These are phyloP conservation scores for Drosophila navojoa DNA, from an alignment of 1,140 invertebrate genomes.

Conservation along the genomic window DNA sequence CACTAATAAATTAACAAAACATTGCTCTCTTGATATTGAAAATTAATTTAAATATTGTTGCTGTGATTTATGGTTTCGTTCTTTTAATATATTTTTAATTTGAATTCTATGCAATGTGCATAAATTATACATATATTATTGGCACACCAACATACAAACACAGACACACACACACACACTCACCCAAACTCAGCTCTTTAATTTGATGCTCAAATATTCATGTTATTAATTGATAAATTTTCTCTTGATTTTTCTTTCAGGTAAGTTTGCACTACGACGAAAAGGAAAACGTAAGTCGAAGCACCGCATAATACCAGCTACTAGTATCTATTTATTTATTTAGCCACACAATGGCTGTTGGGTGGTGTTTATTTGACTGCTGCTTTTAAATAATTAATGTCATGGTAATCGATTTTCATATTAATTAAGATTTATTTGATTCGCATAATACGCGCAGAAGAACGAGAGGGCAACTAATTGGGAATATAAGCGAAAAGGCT, in stretches of 20 bases:
- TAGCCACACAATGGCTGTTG: constrained; percentile 37
- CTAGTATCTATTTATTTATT: constrained; percentile 51
- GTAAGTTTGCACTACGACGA: constrained; percentile 79
- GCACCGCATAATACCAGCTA: constrained; percentile 18
- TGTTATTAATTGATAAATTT: constrained; percentile 30
- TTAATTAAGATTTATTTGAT: constrained; percentile 80
- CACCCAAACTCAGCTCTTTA: background rate
- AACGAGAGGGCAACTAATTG: constrained; percentile 6
- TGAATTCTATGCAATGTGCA: constrained; percentile 38
- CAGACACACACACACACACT: too few relatives aligned
- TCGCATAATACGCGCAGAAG: constrained; percentile 4
- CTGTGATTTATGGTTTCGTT: constrained; percentile 57
- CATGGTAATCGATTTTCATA: constrained; percentile 77
- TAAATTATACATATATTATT: constrained; percentile 29
- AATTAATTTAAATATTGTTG: constrained; percentile 62
- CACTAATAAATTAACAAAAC: constrained; percentile 67
- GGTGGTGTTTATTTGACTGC: constrained; percentile 55
- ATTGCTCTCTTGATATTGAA: constrained; percentile 29
- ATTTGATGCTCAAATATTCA: constrained; percentile 7
- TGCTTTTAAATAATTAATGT: constrained; percentile 77
- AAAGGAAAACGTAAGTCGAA: constrained; percentile 81
- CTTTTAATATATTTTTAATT: constrained; percentile 57
- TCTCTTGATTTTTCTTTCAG: constrained; percentile 50
- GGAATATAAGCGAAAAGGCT: constrained; percentile 24
- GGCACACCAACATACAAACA: background rate